Percentiles rank a stretch among this genome's conserved stretches.
Evolutionary conservation across 2,113 vertebrate genomes (phyloP).

Genomic region (Hydrochoerus hydrochaeris): DNA sequence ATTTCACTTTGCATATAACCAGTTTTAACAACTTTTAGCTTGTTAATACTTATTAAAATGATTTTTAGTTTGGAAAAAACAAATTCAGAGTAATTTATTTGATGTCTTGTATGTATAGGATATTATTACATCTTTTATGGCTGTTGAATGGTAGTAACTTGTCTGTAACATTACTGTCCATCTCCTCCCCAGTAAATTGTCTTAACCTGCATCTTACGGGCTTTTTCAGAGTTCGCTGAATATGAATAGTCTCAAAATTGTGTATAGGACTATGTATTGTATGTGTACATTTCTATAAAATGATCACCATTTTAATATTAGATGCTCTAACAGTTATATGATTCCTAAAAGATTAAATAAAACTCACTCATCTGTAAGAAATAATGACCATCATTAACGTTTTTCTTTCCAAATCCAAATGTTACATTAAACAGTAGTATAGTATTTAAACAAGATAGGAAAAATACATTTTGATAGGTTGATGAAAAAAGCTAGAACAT

Average conservation of each 20-base stretch:
- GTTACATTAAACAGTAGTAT: not conserved
- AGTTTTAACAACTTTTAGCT: not conserved
- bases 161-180: not conserved
- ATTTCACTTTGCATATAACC: not conserved
- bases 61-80: not conserved
- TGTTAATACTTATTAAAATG: not conserved
- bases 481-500: not conserved
- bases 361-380: not conserved
- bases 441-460: not conserved
- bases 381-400: not conserved
- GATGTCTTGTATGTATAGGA: not conserved
- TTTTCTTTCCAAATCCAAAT: slow-evolving; percentile 11
- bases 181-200: not conserved
- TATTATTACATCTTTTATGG: not conserved
- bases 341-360: not conserved
- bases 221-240: not conserved
- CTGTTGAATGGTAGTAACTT: not conserved
- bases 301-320: slow-evolving; percentile 4
- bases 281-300: not conserved
- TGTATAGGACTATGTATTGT: not conserved
- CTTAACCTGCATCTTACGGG: not conserved
- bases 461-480: not conserved
- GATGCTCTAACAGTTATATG: not conserved
- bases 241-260: not conserved
- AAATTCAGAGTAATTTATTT: slow-evolving; percentile 41